Evolutionary conservation across 2,888 invertebrate species (phyloP), one percentile per base, ranked within the genome.

Genomic region (Hirudinaria manillensis): DNA sequence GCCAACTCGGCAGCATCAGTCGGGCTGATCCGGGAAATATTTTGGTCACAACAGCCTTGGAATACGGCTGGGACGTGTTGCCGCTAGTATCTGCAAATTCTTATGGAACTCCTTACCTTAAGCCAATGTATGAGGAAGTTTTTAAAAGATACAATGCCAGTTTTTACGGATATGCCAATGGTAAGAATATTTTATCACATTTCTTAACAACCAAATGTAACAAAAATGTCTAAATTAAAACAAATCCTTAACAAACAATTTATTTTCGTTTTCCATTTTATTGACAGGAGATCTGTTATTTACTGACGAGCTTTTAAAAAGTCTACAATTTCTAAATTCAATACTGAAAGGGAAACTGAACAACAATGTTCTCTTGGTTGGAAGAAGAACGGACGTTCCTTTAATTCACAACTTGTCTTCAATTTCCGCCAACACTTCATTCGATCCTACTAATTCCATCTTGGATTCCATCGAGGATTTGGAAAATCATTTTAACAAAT

Each of bases 111-210:
- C 72, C 72, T 56, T 56, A 34, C 29, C 29, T 72, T 10, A 72
- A 72, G 16, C 55, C 55, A 24, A 72, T 72, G 72, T 53, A 55
- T 24, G 29, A 24, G 36, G 36, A 53, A 27, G 56, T 72, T 19
- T 72, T 72, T 29, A 56, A 72, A 53, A 72, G 29, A 7, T 72
- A 72, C 3, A 56, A 72, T 6, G 21, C 55, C 19, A 27, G 29
- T 29, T 72, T 72, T 34, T 68, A 68, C 19, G 68, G 68, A 34
- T 68, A 34, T 36, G 68, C 68, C 32, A 68, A 68, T 68, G 68
- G 68, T 68, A 29, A 32, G 68, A 2, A 19, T 16, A 19, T 45
- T 45, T 7, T 45, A 10, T 45, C 16, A 2, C 10, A 45, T 45
- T 45, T 45, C 13, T 10, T 10, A 6, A 10, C 16, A 16, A 6